Percentiles rank a stretch among this genome's conserved stretches.
Evolutionary conservation across 1,140 invertebrate genomes (phyloP).

Genomic region (Drosophila tsacasi): DNA sequence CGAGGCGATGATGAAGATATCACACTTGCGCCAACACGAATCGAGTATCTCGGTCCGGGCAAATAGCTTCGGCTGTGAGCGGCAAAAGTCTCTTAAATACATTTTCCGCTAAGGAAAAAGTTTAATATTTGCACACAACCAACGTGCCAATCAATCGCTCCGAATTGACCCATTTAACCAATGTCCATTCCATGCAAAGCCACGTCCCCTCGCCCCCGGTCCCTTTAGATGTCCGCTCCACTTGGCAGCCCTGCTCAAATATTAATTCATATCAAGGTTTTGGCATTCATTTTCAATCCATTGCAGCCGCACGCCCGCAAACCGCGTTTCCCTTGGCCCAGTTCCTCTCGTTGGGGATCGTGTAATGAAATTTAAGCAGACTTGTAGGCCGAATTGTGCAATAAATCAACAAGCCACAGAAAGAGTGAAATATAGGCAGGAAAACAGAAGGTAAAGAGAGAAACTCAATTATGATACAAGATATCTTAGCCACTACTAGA

Average conservation of each 20-base stretch:
- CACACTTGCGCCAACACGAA: neutral
- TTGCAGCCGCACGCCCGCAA: slow-evolving; percentile 2
- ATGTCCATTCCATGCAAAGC: slow-evolving; percentile 47
- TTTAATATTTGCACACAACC: slow-evolving; percentile 30
- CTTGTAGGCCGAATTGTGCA: slow-evolving; percentile 72
- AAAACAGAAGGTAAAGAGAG: neutral
- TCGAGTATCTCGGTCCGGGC: too few relatives aligned
- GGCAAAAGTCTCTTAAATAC: slow-evolving; percentile 1
- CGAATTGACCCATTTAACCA: slow-evolving; percentile 60
- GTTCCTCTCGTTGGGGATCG: slow-evolving; percentile 57
- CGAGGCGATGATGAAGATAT: slow-evolving; percentile 11
- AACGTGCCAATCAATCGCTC: slow-evolving; percentile 40
- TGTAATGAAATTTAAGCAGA: slow-evolving; percentile 81
- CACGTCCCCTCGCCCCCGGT: slow-evolving; percentile 18
- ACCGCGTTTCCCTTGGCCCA: slow-evolving; percentile 36
- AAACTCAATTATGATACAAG: neutral
- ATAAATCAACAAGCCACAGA: slow-evolving; percentile 75
- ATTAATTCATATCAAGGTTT: slow-evolving; percentile 84
- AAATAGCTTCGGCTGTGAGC: neutral
- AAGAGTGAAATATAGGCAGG: slow-evolving; percentile 64
- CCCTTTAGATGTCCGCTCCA: slow-evolving; percentile 50
- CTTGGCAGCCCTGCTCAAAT: slow-evolving; percentile 73
- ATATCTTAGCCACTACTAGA: neutral
- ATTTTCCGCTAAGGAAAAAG: slow-evolving; percentile 17
- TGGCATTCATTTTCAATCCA: slow-evolving; percentile 73